Conservation (phyloP, 2,797 vertebrate genomes). For the Florisuga fusca region DNA sequence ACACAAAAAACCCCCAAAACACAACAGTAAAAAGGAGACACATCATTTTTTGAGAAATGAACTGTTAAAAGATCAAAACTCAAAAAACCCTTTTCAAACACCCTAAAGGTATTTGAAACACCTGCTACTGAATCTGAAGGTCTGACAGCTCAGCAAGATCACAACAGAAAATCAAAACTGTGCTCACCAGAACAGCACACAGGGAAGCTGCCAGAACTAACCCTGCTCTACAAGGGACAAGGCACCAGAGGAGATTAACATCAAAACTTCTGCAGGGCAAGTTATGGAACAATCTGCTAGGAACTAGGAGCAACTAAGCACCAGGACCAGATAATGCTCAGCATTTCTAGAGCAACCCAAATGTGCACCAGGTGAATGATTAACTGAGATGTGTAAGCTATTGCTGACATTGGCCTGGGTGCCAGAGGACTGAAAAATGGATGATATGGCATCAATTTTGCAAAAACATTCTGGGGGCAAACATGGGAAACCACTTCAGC, state of each 20-base stretch:
- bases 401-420: background rate
- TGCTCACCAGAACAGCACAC: background rate
- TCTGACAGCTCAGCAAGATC: background rate
- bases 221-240: background rate
- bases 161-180: background rate
- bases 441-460: rapidly evolving
- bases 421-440: background rate
- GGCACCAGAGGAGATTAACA: background rate
- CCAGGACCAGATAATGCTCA: background rate
- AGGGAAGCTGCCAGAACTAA: background rate
- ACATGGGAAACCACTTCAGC: background rate
- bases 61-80: background rate
- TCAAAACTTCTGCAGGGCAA: background rate
- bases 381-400: background rate
- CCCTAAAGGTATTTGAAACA: background rate
- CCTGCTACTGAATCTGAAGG: background rate
- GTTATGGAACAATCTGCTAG: background rate
- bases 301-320: background rate
- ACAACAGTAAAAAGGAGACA: background rate
- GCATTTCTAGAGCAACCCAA: background rate
- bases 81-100: background rate
- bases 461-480: background rate
- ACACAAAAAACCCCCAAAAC: background rate
- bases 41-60: background rate
- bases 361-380: background rate